phyloP scores from a whole-genome alignment of 2,888 invertebrate genomes.

The Corbicula japonica region DNA sequence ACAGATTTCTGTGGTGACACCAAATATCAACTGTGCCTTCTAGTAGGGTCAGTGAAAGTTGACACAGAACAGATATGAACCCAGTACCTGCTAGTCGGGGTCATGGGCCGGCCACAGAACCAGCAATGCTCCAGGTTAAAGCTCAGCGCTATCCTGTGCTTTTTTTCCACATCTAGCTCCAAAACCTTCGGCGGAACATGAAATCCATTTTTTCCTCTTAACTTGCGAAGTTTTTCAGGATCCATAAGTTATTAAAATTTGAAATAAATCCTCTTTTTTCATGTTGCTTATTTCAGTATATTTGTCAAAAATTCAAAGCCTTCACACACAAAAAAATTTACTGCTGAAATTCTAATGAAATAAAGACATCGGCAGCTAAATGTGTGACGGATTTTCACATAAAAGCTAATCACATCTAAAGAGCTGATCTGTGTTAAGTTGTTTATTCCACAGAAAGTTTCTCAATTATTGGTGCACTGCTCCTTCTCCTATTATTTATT shows the following conservation, averaged over 20 bases:
- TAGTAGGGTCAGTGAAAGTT: no score
- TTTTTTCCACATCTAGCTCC: slow-evolving; percentile 64
- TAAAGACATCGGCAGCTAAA: no score
- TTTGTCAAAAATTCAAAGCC: slow-evolving; percentile 1
- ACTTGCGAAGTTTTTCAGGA: slow-evolving; percentile 41
- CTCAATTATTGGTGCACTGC: no score
- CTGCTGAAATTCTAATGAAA: no score
- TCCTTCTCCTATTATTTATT: not conserved
- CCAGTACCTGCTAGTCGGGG: slow-evolving; percentile 67
- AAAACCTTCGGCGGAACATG: slow-evolving; percentile 56
- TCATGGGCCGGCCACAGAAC: slow-evolving; percentile 83
- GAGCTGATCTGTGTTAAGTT: no score
- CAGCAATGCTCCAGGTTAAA: slow-evolving; percentile 81
- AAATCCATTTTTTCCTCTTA: slow-evolving; percentile 64
- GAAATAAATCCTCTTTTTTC: slow-evolving; percentile 5
- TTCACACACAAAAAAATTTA: no score
- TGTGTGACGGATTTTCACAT: no score
- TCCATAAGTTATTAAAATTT: slow-evolving; percentile 44
- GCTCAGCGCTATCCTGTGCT: slow-evolving; percentile 74
- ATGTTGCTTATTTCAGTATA: not conserved
- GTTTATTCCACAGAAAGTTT: no score
- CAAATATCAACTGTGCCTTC: no score
- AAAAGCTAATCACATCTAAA: no score
- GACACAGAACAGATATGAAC: no score
- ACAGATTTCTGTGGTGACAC: no score